These are phyloP conservation scores for Nephrotoma appendiculata DNA, from an alignment of 2,888 invertebrate genomes.

Conservation along the genomic window DNA sequence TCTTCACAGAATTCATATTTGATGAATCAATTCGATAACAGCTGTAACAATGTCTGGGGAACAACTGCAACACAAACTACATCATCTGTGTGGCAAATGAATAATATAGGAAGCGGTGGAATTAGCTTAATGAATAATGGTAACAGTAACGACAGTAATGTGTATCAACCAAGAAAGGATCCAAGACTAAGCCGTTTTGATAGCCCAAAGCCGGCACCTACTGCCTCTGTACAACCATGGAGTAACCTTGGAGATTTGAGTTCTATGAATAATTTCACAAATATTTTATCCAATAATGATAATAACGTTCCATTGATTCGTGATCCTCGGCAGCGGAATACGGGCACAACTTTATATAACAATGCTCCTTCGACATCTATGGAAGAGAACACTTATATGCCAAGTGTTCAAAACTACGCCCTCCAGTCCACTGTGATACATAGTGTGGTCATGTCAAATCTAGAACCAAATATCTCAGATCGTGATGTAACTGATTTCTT, in stretches of 20 bases:
- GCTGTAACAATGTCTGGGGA: background rate
- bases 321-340: constrained; percentile 6
- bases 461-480: constrained; percentile 61
- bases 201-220: background rate
- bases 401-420: background rate
- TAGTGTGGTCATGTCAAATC: constrained; percentile 55
- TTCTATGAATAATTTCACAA: background rate
- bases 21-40: background rate
- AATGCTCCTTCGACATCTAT: background rate
- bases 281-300: background rate
- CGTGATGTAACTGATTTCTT: constrained; percentile 70
- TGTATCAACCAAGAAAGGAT: background rate
- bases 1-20: background rate
- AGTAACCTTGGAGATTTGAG: background rate
- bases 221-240: background rate
- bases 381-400: background rate
- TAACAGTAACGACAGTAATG: background rate
- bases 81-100: background rate
- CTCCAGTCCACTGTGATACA: constrained; percentile 29
- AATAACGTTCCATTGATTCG: background rate
- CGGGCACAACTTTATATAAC: background rate
- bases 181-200: constrained; percentile 1
- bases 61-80: background rate
- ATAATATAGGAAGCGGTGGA: background rate
- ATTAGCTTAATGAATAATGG: background rate